A percentile compares a stretch with the other conserved stretches of the same genome.
These are phyloP conservation scores for Ophion slaviceki DNA, from an alignment of 2,888 invertebrate species.

Conservation along the genomic window DNA sequence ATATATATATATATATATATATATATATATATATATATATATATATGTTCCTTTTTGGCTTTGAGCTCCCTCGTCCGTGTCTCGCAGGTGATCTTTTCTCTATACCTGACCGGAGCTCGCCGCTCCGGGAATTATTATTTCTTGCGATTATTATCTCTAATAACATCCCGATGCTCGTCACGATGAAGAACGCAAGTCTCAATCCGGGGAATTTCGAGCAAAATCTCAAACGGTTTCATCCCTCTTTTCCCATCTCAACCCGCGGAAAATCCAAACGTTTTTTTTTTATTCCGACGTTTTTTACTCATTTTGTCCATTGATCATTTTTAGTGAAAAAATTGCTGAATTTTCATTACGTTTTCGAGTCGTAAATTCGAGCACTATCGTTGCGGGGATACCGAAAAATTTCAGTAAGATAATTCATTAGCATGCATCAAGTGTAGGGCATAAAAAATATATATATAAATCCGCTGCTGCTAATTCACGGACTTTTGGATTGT, in stretches of 20 bases:
- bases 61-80: slow-evolving; percentile 59
- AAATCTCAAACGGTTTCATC: slow-evolving; percentile 52
- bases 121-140: slow-evolving; percentile 79
- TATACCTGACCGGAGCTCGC: slow-evolving; percentile 66
- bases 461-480: no score
- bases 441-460: no score
- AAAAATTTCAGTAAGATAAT: no score
- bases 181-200: slow-evolving; percentile 46
- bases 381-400: no score
- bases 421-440: no score
- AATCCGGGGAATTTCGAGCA: slow-evolving; percentile 56
- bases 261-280: slow-evolving; percentile 14
- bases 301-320: neutral
- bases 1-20: slow-evolving; percentile 27
- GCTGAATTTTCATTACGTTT: no score
- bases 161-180: slow-evolving; percentile 74
- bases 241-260: slow-evolving; percentile 31
- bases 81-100: slow-evolving; percentile 62
- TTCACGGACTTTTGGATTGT: no score
- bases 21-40: neutral
- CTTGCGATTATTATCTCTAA: slow-evolving; percentile 83
- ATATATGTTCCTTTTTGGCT: slow-evolving; percentile 66
- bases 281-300: slow-evolving; percentile 9
- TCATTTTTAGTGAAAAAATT: neutral
- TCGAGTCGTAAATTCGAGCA: no score